phyloP scores from a whole-genome alignment of 2,888 invertebrate genomes.

The Nineta flava region DNA sequence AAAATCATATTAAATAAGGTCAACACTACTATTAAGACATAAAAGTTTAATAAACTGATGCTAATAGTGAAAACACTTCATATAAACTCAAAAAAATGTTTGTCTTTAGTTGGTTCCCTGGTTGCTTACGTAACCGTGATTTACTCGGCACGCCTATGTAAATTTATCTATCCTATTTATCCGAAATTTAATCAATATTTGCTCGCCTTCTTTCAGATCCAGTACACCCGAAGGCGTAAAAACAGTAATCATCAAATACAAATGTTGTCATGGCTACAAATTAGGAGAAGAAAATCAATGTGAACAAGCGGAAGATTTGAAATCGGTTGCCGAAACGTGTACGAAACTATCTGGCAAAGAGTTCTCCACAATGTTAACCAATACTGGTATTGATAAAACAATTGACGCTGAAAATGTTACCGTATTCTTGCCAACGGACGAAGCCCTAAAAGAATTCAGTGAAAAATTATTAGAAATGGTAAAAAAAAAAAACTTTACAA shows the following conservation, averaged over 20 bases:
- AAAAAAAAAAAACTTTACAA: slow-evolving; percentile 19
- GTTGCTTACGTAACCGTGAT: too few relatives aligned
- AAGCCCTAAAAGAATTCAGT: slow-evolving; percentile 38
- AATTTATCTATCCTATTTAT: too few relatives aligned
- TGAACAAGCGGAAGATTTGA: slow-evolving; percentile 35
- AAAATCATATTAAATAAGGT: too few relatives aligned
- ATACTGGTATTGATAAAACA: slow-evolving; percentile 31
- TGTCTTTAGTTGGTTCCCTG: too few relatives aligned
- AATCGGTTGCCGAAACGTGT: slow-evolving; percentile 36
- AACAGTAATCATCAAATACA: slow-evolving; percentile 42
- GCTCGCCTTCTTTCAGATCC: too few relatives aligned
- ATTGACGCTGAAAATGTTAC: slow-evolving; percentile 38
- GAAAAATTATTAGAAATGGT: slow-evolving; percentile 36
- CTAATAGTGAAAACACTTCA: too few relatives aligned
- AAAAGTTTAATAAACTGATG: too few relatives aligned
- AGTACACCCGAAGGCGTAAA: slow-evolving; percentile 32
- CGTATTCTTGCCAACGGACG: slow-evolving; percentile 44
- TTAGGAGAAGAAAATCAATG: slow-evolving; percentile 22
- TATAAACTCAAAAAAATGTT: too few relatives aligned
- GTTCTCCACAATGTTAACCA: slow-evolving; percentile 36
- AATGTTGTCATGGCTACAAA: slow-evolving; percentile 52
- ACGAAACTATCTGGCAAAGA: slow-evolving; percentile 38
- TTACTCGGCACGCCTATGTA: too few relatives aligned
- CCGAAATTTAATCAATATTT: neutral
- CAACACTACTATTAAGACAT: too few relatives aligned